phyloP scores from a whole-genome alignment of 2,797 vertebrate species.

The Tokudaia muenninki region DNA sequence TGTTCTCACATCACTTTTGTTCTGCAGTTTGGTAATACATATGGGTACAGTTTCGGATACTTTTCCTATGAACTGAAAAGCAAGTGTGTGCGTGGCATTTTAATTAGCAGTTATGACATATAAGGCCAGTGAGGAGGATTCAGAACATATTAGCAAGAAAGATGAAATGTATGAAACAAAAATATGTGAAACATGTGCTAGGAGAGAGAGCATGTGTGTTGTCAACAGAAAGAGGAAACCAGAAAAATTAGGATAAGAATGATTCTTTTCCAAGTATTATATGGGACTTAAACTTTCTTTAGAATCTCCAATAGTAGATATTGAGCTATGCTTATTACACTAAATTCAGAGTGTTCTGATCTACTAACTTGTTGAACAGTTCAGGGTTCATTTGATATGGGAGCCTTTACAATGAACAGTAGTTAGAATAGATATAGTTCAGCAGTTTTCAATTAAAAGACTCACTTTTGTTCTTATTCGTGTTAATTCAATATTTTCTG shows the following conservation, averaged over 20 bases:
- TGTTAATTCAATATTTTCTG: slow-evolving; percentile 22
- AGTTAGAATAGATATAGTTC: background rate
- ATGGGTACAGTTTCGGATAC: background rate
- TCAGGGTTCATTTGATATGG: background rate
- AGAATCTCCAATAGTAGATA: background rate
- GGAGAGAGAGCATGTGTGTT: background rate
- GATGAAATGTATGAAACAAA: background rate
- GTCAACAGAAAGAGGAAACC: background rate
- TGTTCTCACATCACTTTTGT: background rate
- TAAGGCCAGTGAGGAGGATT: background rate
- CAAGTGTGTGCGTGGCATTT: too few relatives aligned
- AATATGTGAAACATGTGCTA: background rate
- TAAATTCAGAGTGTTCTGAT: background rate
- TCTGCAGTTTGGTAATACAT: background rate
- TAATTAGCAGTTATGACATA: background rate
- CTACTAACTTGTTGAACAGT: background rate
- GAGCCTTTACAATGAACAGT: slow-evolving; percentile 1
- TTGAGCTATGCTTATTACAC: background rate
- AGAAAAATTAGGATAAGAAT: background rate
- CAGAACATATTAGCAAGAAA: background rate
- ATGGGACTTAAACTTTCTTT: background rate
- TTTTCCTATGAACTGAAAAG: background rate
- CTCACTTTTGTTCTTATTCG: background rate
- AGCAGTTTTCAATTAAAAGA: slow-evolving; percentile 20
- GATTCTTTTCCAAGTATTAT: background rate